A percentile compares a stretch with the other conserved stretches of the same genome.
These are phyloP conservation scores for Merodon equestris DNA, from an alignment of 2,888 invertebrate species.

Conservation along the genomic window DNA sequence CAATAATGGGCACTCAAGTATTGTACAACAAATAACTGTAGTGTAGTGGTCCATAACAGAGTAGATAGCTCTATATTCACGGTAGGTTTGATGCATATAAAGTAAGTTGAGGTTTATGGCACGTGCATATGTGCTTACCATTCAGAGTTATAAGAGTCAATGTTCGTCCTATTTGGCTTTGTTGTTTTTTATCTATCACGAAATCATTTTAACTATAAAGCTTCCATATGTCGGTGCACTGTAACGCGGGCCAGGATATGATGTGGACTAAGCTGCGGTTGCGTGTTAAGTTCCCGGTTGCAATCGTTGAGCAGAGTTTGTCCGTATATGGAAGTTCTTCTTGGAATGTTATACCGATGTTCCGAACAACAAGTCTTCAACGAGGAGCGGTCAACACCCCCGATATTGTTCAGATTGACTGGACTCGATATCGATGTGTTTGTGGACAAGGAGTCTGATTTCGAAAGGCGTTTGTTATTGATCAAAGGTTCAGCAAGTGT, in stretches of 20 bases:
- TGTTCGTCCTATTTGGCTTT: too few relatives aligned
- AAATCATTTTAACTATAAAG: constrained; percentile 79
- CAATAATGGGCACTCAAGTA: too few relatives aligned
- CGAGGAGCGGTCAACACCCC: constrained; percentile 77
- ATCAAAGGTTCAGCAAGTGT: constrained; percentile 84
- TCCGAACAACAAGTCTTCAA: constrained; percentile 70
- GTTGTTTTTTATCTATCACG: too few relatives aligned
- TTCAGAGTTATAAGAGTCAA: too few relatives aligned
- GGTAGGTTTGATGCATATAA: too few relatives aligned
- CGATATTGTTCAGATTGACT: constrained; percentile 71
- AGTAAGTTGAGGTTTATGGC: too few relatives aligned
- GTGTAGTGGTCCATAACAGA: too few relatives aligned
- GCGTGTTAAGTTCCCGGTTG: constrained; percentile 48
- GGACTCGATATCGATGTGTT: constrained; percentile 80
- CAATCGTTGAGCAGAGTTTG: constrained; percentile 72
- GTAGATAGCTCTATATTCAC: too few relatives aligned
- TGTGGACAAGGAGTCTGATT: constrained; percentile 82
- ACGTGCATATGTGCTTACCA: too few relatives aligned
- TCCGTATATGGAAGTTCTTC: constrained; percentile 72
- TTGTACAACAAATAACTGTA: too few relatives aligned
- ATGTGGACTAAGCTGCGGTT: constrained; percentile 75
- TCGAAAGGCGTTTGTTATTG: constrained; percentile 80
- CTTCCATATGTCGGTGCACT: constrained; percentile 93
- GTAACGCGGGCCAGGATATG: constrained; percentile 92
- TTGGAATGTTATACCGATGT: constrained; percentile 70